Evolutionary conservation across 2,797 vertebrate species (phyloP).

Genomic region (Periophthalmus magnuspinnatus): DNA sequence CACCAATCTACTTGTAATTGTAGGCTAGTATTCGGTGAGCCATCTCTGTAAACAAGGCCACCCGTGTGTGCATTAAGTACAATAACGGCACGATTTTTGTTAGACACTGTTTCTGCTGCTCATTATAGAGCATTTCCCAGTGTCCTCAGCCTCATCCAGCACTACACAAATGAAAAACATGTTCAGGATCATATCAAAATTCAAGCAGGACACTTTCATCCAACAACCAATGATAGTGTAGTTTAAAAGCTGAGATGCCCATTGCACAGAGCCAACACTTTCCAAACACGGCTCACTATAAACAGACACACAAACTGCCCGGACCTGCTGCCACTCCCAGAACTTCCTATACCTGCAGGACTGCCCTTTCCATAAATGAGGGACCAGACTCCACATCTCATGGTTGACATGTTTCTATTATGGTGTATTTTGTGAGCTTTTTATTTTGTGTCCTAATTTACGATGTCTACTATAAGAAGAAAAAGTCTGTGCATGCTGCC

Average conservation of each 20-base stretch:
- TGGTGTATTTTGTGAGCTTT: too few species aligned
- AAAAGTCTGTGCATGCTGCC: too few species aligned
- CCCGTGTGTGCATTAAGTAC: conserved; percentile 91
- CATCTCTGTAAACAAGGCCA: conserved; percentile 88
- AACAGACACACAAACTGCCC: conserved; percentile 78
- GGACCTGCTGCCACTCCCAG: conserved; percentile 85
- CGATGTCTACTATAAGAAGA: too few species aligned
- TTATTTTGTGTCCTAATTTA: too few species aligned
- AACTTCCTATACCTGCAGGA: conserved; percentile 84
- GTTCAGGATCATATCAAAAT: conserved; percentile 48
- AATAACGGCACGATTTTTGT: conserved; percentile 84
- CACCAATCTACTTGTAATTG: conserved; percentile 4
- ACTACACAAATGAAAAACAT: conserved; percentile 79
- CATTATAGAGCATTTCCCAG: conserved; percentile 88
- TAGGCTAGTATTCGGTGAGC: conserved; percentile 96
- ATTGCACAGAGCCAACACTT: conserved; percentile 75
- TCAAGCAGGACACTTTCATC: conserved; percentile 35
- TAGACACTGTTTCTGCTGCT: conserved; percentile 88
- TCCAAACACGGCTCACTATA: conserved; percentile 86
- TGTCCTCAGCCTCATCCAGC: conserved; percentile 89
- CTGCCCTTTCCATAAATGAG: conserved; percentile 92
- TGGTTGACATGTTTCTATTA: too few species aligned
- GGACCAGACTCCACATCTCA: too few species aligned
- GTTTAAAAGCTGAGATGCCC: conserved; percentile 84
- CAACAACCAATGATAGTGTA: conserved; percentile 66